Conservation (phyloP, 2,888 invertebrate genomes). For the Drosophila meridionalis region DNA sequence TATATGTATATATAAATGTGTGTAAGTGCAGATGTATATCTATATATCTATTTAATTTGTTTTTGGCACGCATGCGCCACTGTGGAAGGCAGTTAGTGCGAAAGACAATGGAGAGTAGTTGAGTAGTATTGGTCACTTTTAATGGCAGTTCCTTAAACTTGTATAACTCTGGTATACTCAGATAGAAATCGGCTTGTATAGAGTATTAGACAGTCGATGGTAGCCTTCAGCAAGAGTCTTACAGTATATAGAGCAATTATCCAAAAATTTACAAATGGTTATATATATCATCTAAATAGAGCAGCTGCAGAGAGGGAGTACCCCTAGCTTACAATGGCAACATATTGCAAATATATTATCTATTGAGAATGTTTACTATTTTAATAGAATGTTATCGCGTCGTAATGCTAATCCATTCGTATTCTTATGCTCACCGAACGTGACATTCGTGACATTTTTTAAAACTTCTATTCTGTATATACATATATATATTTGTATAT, state of each 20-base stretch:
- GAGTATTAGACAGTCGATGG: not conserved
- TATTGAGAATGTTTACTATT: not conserved
- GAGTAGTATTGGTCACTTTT: not conserved
- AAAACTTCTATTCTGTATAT: slow-evolving; percentile 1
- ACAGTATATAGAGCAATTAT: not conserved
- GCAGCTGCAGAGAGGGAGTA: no score
- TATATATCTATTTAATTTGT: slow-evolving; percentile 20
- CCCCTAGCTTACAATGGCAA: not conserved
- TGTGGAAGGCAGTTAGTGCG: not conserved
- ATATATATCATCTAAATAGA: no score
- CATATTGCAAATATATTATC: not conserved
- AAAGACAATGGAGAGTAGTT: not conserved
- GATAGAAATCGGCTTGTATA: not conserved
- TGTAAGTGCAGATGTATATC: not conserved
- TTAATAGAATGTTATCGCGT: not conserved
- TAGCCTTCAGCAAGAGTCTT: not conserved
- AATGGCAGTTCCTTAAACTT: not conserved
- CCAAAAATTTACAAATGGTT: not conserved
- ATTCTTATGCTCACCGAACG: slow-evolving; percentile 25
- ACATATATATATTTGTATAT: not conserved
- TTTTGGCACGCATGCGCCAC: slow-evolving; percentile 34
- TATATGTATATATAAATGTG: not conserved
- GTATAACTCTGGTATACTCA: not conserved
- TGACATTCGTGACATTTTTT: slow-evolving; percentile 50
- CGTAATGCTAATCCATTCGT: not conserved